phyloP scores from a whole-genome alignment of 2,113 vertebrate species.

The Enhydra lutris region DNA sequence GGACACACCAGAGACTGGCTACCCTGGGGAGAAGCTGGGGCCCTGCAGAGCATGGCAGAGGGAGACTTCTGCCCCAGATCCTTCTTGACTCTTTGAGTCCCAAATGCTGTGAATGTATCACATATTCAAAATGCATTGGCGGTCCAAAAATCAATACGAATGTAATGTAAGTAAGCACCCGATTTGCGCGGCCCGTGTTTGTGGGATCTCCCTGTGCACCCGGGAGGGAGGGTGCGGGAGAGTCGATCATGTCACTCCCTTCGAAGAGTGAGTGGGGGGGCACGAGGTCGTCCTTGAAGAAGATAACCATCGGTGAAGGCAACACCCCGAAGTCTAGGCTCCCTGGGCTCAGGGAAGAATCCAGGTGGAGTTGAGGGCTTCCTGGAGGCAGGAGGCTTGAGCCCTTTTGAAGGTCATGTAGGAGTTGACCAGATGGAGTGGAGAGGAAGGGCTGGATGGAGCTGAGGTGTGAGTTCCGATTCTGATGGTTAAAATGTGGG shows the following conservation, averaged over 20 bases:
- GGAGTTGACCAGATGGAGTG: neutral
- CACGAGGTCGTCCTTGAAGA: neutral
- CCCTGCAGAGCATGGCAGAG: neutral
- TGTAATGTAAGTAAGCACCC: neutral
- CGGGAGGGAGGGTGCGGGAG: neutral
- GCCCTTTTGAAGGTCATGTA: neutral
- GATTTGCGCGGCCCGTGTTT: neutral
- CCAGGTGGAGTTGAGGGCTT: neutral
- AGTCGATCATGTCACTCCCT: neutral
- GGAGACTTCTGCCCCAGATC: neutral
- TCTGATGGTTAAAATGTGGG: neutral
- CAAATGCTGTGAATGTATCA: neutral
- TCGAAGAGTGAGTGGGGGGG: neutral
- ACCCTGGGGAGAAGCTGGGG: neutral
- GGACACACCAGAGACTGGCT: neutral
- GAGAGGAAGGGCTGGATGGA: neutral
- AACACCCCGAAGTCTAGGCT: fast-evolving
- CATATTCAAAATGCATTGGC: neutral
- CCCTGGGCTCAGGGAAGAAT: neutral
- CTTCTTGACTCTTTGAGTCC: neutral
- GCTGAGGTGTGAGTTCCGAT: neutral
- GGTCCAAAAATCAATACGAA: neutral
- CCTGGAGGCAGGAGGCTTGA: neutral
- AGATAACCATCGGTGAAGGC: neutral
- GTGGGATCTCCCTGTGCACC: no score